phyloP scores from a whole-genome alignment of 1,140 invertebrate genomes.

The Cyphomyrmex costatus region DNA sequence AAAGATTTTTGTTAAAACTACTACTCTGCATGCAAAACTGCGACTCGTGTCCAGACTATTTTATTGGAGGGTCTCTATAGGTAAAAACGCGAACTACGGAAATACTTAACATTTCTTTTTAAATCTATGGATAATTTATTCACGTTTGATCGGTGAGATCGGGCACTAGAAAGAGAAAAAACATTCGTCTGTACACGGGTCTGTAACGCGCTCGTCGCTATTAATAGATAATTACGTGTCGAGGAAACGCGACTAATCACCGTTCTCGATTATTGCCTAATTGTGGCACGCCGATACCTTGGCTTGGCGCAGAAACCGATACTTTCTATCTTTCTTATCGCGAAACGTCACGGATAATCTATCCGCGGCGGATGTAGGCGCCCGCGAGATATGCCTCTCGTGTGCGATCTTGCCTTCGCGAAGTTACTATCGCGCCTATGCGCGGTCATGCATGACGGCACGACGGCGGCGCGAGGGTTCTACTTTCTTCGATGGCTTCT shows the following conservation, averaged over 20 bases:
- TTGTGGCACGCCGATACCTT: slow-evolving; percentile 7
- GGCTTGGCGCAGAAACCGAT: slow-evolving; percentile 21
- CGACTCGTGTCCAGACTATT: too few species aligned
- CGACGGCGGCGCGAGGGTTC: slow-evolving; percentile 41
- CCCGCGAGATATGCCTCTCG: slow-evolving; percentile 19
- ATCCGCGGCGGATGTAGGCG: slow-evolving; percentile 24
- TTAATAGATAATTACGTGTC: slow-evolving; percentile 54
- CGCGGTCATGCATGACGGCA: slow-evolving; percentile 49
- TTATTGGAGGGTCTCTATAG: too few species aligned
- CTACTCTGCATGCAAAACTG: too few species aligned
- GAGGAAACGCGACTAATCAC: slow-evolving; percentile 27
- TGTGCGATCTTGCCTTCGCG: slow-evolving; percentile 28
- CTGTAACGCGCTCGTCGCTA: slow-evolving; percentile 11
- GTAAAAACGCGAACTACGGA: too few species aligned
- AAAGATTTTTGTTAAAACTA: too few species aligned
- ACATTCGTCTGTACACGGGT: not conserved
- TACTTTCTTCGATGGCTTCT: slow-evolving; percentile 58
- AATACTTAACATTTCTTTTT: not conserved
- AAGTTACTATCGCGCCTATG: slow-evolving; percentile 22
- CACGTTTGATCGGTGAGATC: not conserved
- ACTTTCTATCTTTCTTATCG: slow-evolving; percentile 58
- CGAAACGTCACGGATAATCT: slow-evolving; percentile 25
- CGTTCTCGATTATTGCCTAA: slow-evolving; percentile 34
- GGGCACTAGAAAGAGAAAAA: not conserved
- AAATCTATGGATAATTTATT: not conserved